Percentiles rank a stretch among this genome's conserved stretches.
Conservation (phyloP, 2,797 vertebrate genomes). For the Brachymystax lenok region DNA sequence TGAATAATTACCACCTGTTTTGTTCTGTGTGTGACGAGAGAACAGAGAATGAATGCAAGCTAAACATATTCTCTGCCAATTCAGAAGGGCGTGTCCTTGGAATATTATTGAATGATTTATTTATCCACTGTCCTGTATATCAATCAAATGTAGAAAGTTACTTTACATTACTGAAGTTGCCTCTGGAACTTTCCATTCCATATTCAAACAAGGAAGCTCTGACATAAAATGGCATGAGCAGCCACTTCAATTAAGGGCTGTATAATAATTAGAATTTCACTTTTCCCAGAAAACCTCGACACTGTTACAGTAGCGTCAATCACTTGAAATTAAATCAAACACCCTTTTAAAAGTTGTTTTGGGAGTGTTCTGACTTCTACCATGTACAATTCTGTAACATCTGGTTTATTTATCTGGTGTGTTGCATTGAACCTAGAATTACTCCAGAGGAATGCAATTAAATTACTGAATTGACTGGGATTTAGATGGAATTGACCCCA, state of each 20-base stretch:
- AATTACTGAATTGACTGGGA: neutral
- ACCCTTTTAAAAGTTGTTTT: neutral
- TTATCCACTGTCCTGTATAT: conserved; percentile 20
- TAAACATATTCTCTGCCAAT: conserved; percentile 28
- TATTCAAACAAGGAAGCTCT: too few relatives aligned
- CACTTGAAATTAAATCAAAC: neutral
- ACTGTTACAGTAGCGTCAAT: neutral
- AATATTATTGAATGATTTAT: conserved; percentile 17
- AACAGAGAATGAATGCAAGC: conserved; percentile 27
- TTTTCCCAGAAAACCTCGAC: too few relatives aligned
- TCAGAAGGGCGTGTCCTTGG: conserved; percentile 37
- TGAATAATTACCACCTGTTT: conserved; percentile 37
- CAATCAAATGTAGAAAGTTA: neutral
- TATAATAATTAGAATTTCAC: neutral
- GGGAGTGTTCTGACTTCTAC: neutral
- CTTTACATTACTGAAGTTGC: neutral
- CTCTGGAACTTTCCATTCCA: neutral
- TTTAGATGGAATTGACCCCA: neutral
- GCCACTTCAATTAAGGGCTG: neutral
- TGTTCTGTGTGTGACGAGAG: conserved; percentile 31
- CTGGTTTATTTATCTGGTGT: too few relatives aligned
- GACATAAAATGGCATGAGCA: neutral
- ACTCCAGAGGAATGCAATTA: neutral
- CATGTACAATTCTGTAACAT: neutral
- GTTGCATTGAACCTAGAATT: neutral